Evolutionary conservation across 2,888 invertebrate species (phyloP), one percentile per base, ranked within the genome.

Genomic region (Patella caerulea): DNA sequence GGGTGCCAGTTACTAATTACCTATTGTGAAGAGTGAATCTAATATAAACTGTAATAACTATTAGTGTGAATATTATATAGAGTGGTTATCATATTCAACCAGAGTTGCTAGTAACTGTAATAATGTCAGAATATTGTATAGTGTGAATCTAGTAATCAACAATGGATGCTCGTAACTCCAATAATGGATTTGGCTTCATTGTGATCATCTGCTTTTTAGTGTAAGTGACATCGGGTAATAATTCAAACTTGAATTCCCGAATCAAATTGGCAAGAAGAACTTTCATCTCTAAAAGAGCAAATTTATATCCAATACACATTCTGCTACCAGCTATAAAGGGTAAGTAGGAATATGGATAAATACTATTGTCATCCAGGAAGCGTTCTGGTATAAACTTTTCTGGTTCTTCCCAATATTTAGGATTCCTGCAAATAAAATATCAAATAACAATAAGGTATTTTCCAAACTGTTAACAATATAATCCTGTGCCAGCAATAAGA

Each of bases 251-350:
- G 45, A 86, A 79, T 34, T 78, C 70, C 45, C 79, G 55, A 14
- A 86, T 19, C 24, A 86, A 73, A 19, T 78, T 29, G 15, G 83
- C 83, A 17, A 84, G 71, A 4, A 81, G 53, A 2, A 81, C 76
- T 52, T 79, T 82, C 83, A 86, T 82, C 73, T 86, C 86, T 71
- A 84, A 56, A 24, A 85, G 65, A 15, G 86, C 86, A 80, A 86
- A 86, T 73, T 84, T 83, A 79, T 85, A 80, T 3, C 86, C 86
- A n/a, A 86, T 82, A 73, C 86, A 86, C 82, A 84, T 86, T n/a
- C 84, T 79, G 15, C 81, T 81, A 15, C 86, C 86, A 17, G 80
- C 73, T 14, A 85, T 75, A 75, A 86, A 86, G 0, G 86, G 85
- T 75, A 85, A 73, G 75, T 72, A 85, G 70, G 70, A 56, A 73